Conservation (phyloP, 2,888 invertebrate species). For the Salpingus planirostris region DNA sequence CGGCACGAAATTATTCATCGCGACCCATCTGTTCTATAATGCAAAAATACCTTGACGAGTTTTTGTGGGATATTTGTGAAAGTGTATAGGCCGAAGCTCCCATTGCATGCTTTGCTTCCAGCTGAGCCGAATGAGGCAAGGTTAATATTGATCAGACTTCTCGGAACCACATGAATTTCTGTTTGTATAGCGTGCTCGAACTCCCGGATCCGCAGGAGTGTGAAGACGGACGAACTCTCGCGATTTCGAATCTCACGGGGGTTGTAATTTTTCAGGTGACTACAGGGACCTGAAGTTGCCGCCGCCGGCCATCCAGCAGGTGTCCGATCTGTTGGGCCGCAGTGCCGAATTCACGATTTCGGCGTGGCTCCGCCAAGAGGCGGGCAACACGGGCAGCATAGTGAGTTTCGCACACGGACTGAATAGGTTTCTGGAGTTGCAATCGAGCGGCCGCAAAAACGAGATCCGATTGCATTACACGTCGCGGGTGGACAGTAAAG, state of each 20-base stretch:
- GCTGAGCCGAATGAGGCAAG: conserved; percentile 17
- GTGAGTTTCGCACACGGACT: conserved; percentile 74
- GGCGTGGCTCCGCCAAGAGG: conserved; percentile 68
- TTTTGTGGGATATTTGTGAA: too few relatives aligned
- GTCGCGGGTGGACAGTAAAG: conserved; percentile 53
- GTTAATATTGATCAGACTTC: conserved; percentile 23
- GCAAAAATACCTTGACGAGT: too few relatives aligned
- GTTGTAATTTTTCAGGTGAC: conserved; percentile 58
- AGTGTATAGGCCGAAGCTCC: neutral
- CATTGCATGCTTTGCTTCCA: conserved; percentile 14
- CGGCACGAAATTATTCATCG: too few relatives aligned
- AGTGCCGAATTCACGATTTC: conserved; percentile 75
- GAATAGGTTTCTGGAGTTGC: conserved; percentile 75
- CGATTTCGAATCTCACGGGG: too few relatives aligned
- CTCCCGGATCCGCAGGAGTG: too few relatives aligned
- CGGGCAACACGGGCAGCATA: conserved; percentile 73
- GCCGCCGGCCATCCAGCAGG: conserved; percentile 57
- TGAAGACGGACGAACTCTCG: too few relatives aligned
- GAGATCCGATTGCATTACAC: conserved; percentile 80
- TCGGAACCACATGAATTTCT: conserved; percentile 20
- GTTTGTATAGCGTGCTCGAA: conserved; percentile 13
- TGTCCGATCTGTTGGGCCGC: conserved; percentile 58
- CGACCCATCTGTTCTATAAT: too few relatives aligned
- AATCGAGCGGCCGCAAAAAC: conserved; percentile 81
- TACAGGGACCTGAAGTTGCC: conserved; percentile 65